A percentile compares a stretch with the other conserved stretches of the same genome.
Evolutionary conservation across 2,797 vertebrate genomes (phyloP).

Genomic region (Lycodopsis pacificus): DNA sequence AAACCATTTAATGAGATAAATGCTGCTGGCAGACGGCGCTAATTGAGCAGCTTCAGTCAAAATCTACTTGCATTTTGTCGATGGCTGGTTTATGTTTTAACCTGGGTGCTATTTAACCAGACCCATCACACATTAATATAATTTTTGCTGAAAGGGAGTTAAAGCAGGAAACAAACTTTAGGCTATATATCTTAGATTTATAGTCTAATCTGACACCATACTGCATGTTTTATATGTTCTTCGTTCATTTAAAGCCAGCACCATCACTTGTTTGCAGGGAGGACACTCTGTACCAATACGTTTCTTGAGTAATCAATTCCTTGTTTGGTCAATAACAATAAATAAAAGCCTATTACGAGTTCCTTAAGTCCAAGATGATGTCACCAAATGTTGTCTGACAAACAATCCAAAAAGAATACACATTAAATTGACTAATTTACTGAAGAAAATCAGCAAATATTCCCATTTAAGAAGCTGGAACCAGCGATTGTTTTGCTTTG

Average conservation of each 20-base stretch:
- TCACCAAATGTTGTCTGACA: not conserved
- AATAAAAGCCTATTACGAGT: not conserved
- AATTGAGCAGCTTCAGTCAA: not conserved
- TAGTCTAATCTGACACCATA: slow-evolving; percentile 4
- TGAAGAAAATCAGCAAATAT: not conserved
- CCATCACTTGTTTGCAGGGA: not conserved
- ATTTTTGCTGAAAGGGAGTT: not conserved
- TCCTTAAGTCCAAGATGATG: not conserved
- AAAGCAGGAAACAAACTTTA: not conserved
- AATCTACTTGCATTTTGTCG: not conserved
- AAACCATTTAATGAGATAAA: slow-evolving; percentile 3
- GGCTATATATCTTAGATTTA: not conserved
- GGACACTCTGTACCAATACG: slow-evolving; percentile 78
- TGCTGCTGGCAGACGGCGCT: slow-evolving; percentile 20
- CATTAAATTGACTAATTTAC: not conserved
- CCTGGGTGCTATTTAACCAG: not conserved
- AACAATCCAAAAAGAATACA: not conserved
- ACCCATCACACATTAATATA: not conserved
- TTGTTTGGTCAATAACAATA: not conserved
- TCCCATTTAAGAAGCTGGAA: not conserved
- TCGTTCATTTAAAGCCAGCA: slow-evolving; percentile 37
- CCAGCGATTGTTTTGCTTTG: not conserved
- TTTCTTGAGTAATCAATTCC: not conserved
- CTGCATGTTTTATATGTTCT: not conserved
- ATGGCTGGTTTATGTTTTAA: slow-evolving; percentile 5